phyloP scores from a whole-genome alignment of 2,888 invertebrate species.

The Cosmia pyralina region DNA sequence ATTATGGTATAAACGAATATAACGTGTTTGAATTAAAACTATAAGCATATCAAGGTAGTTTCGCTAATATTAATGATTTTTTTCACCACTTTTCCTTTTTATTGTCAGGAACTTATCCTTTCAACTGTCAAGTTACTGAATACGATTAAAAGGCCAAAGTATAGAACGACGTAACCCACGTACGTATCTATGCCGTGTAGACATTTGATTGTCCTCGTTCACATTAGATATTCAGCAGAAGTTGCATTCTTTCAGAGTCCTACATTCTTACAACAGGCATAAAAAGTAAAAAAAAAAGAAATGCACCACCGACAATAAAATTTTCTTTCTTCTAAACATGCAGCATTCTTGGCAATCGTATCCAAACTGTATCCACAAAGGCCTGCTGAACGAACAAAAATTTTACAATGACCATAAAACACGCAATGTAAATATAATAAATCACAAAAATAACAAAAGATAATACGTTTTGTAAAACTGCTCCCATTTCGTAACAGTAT shows the following conservation, averaged over 20 bases:
- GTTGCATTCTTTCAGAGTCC: background rate
- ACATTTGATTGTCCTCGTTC: no score
- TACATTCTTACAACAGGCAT: background rate
- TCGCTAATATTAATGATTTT: no score
- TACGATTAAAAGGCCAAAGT: no score
- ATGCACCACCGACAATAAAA: constrained; percentile 1
- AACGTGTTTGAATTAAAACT: no score
- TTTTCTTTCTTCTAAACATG: constrained; percentile 19
- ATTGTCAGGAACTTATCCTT: no score
- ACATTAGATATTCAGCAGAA: background rate
- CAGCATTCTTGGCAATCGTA: constrained; percentile 21
- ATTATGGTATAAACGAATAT: no score
- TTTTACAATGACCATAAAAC: constrained; percentile 58
- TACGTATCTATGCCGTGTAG: background rate
- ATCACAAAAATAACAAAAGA: constrained; percentile 65
- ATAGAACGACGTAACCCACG: background rate
- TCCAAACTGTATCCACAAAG: constrained; percentile 31
- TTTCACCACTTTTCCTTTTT: no score
- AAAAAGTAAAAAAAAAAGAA: constrained; percentile 4
- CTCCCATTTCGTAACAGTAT: constrained; percentile 67
- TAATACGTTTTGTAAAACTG: constrained; percentile 63
- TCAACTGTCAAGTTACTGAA: no score
- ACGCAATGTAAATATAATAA: constrained; percentile 68
- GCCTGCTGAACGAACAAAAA: constrained; percentile 24
- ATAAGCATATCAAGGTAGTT: no score